phyloP scores from a whole-genome alignment of 2,113 vertebrate genomes.

The Albula goreensis region DNA sequence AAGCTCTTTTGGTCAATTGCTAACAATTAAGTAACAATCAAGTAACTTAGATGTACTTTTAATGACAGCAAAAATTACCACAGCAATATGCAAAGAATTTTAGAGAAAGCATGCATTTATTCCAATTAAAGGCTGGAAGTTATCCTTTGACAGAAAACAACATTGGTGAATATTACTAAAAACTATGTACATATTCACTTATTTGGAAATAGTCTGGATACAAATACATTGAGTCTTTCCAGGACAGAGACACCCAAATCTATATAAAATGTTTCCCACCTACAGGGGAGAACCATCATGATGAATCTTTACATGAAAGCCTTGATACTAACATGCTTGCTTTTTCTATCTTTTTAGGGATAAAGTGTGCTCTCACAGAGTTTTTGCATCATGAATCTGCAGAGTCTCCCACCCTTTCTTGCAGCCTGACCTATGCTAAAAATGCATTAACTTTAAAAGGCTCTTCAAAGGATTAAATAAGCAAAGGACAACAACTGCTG shows the following conservation, averaged over 20 bases:
- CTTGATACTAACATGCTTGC: neutral
- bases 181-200: too few relatives aligned
- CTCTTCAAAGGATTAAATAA: neutral
- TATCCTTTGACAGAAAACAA: too few relatives aligned
- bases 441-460: neutral
- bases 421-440: neutral
- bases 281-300: neutral
- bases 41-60: neutral
- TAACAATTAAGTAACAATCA: neutral
- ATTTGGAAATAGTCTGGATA: too few relatives aligned
- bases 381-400: constrained; percentile 15
- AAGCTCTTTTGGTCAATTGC: too few relatives aligned
- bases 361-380: constrained; percentile 40
- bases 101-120: too few relatives aligned
- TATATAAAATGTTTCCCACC: too few relatives aligned
- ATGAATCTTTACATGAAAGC: neutral
- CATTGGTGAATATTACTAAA: too few relatives aligned
- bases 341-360: constrained; percentile 34
- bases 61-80: neutral
- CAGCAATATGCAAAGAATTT: too few relatives aligned
- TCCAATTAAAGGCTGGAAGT: too few relatives aligned
- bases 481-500: neutral
- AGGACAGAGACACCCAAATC: too few relatives aligned
- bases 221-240: too few relatives aligned
- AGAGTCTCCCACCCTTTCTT: neutral